Evolutionary conservation across 2,888 invertebrate species (phyloP), one percentile per base, ranked within the genome.

Genomic region (Andricus quercusramuli): DNA sequence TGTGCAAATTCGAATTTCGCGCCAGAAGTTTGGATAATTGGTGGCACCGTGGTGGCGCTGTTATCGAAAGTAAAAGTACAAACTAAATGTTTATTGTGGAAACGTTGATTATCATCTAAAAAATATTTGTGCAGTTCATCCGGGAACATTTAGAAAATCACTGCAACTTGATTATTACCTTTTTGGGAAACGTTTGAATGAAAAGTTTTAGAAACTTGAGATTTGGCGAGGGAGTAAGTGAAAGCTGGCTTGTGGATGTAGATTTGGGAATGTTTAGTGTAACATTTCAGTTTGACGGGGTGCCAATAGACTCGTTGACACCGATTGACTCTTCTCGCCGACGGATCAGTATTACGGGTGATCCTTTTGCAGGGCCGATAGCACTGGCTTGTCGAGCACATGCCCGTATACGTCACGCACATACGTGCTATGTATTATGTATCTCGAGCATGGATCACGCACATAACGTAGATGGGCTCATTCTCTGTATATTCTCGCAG

Each of bases 361-460:
- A 74, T 74, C 51, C 74, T 74, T 74, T 74, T 74, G 70, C 70
- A 56, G 47, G 51, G 70, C 51, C 51, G 70, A 56, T 74, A 17
- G 74, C 56, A 74, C 74, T 74, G 56, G 74, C 56, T 74, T 56
- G 37, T 70, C 29, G 51, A 74, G 78, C 76, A 62, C 74, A 77
- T 82, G 80, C 82, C 76, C 81, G 79, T 81, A 80, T 80, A 79
- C 82, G 83, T 85, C 83, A 85, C 83, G 77, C 41, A 83, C 81
- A 80, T 82, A 83, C 84, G 83, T 84, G 85, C 68, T 80, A 68
- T 83, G 85, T 83, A 85, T 83, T 83, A 83, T 80, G 80, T 88
- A 90, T 90, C 89, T 88, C 86, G 86, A 80, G 84, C 86, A 88
- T 88, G 88, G 85, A 90, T 90, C 90, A 86, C 88, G 84, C 86